Percentiles rank a stretch among this genome's conserved stretches.
Evolutionary conservation across 2,113 vertebrate genomes (phyloP).

Genomic region (Crocuta crocuta): DNA sequence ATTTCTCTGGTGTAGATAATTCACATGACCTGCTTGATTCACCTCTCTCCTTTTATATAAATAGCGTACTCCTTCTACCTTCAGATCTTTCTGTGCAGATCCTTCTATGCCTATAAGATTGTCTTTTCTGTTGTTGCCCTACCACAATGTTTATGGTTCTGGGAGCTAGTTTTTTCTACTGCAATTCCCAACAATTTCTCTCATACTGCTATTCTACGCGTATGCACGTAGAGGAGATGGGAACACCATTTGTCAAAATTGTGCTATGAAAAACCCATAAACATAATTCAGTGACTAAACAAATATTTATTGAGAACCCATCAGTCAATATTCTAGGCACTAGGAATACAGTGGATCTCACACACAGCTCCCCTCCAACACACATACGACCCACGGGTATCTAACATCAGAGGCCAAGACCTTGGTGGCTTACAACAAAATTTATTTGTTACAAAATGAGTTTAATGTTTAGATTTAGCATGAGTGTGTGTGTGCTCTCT

Average conservation of each 20-base stretch:
- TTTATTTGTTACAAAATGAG: neutral
- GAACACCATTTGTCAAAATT: neutral
- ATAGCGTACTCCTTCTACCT: constrained; percentile 31
- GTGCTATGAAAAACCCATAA: neutral
- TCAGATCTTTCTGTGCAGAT: constrained; percentile 40
- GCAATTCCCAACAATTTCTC: neutral
- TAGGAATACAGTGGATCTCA: neutral
- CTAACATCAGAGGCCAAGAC: neutral
- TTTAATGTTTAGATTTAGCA: neutral
- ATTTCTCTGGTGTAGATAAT: constrained; percentile 76
- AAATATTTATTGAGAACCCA: neutral
- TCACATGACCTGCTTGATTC: constrained; percentile 72
- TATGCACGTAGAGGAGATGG: neutral
- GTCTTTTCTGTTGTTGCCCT: neutral
- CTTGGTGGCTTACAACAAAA: neutral
- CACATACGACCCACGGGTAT: neutral
- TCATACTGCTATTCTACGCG: neutral
- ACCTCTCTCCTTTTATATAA: constrained; percentile 73
- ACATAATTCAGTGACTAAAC: neutral
- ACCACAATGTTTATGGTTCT: neutral
- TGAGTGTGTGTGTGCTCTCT: neutral
- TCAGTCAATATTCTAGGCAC: neutral
- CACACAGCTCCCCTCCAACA: neutral
- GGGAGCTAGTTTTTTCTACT: neutral
- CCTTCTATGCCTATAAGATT: neutral